Percentiles rank a stretch among this genome's conserved stretches.
These are phyloP conservation scores for Cepaea nemoralis DNA, from an alignment of 1,140 invertebrate genomes.

Conservation along the genomic window DNA sequence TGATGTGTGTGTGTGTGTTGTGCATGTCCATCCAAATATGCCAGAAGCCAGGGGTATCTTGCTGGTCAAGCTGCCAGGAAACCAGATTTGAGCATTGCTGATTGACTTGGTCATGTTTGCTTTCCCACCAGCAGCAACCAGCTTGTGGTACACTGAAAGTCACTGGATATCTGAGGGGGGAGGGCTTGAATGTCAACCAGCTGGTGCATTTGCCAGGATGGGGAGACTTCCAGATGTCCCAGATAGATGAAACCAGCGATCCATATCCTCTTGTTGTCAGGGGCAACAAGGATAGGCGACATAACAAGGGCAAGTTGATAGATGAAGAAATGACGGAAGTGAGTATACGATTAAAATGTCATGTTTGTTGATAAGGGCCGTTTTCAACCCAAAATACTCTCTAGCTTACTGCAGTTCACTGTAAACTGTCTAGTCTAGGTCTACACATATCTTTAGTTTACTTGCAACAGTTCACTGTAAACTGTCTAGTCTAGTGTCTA, in stretches of 20 bases:
- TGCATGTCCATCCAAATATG: too few species aligned
- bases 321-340: constrained; percentile 20
- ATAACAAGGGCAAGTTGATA: constrained; percentile 35
- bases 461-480: too few species aligned
- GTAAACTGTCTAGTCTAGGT: too few species aligned
- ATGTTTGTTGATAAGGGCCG: background rate
- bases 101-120: too few species aligned
- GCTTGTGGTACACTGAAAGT: constrained; percentile 82
- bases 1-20: too few species aligned
- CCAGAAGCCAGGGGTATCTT: too few species aligned
- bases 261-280: constrained; percentile 78
- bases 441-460: too few species aligned
- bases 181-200: constrained; percentile 85
- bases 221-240: constrained; percentile 91
- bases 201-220: constrained; percentile 90
- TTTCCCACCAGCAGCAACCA: too few species aligned
- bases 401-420: background rate
- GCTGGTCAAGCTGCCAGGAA: too few species aligned
- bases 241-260: constrained; percentile 83
- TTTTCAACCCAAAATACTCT: background rate
- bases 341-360: background rate
- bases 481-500: too few species aligned
- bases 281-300: constrained; percentile 45
- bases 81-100: too few species aligned
- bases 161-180: constrained; percentile 86